phyloP scores from a whole-genome alignment of 2,113 vertebrate species.

The Talpa occidentalis region DNA sequence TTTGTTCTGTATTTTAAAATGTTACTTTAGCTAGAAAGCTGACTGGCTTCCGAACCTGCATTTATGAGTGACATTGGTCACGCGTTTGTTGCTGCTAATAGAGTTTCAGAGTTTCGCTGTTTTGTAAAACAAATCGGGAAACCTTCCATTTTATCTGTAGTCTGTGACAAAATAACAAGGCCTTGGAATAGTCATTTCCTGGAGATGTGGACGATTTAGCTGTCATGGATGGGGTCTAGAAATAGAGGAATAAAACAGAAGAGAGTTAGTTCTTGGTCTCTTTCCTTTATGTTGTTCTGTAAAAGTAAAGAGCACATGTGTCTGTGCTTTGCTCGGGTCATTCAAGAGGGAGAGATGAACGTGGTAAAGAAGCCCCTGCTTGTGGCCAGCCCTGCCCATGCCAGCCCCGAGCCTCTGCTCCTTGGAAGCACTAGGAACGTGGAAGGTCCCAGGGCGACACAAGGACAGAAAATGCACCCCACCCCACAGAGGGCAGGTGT shows the following conservation, averaged over 20 bases:
- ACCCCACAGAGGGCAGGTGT: no score
- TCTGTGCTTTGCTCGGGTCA: no score
- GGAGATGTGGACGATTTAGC: not conserved
- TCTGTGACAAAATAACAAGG: not conserved
- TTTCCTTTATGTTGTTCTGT: not conserved
- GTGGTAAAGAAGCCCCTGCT: no score
- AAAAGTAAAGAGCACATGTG: not conserved
- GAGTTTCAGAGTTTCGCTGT: not conserved
- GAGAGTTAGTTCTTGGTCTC: not conserved
- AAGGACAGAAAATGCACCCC: no score
- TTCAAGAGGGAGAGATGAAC: no score
- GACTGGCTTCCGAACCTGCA: not conserved
- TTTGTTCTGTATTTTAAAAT: constrained; percentile 1
- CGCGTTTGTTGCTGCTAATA: not conserved
- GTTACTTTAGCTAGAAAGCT: not conserved
- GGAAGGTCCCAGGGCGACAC: not conserved
- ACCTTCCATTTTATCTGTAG: not conserved
- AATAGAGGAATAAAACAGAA: no score
- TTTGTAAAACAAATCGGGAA: constrained; percentile 12
- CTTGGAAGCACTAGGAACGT: not conserved
- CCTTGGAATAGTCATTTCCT: not conserved
- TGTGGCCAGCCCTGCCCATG: not conserved
- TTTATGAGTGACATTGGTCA: not conserved
- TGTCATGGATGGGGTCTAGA: not conserved
- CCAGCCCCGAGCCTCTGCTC: not conserved